Base-by-base conservation (phyloP, 2,888 invertebrate genomes). In the Rambutsinella grinnellia region DNA sequence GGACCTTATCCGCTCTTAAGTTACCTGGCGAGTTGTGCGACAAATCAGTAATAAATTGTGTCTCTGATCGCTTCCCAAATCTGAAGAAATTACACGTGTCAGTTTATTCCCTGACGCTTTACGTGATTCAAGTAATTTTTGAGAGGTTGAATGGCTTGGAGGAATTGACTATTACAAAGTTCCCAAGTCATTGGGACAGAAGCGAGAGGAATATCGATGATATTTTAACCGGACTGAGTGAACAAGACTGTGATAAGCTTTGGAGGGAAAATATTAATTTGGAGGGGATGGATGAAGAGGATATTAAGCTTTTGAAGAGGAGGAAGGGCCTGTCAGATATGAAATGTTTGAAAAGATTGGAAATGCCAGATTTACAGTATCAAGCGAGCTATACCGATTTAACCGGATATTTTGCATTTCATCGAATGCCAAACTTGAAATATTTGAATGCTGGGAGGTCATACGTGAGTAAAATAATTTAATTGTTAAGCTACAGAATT, bases 301-400 rank as follows among this genome's bases (percentile, higher is more conserved):
- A 71, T 8, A 15, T 70, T 19, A 24, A 3, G 10, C 49, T 13
- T 17, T 27, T 69, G 46, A 76, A 79, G 26, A 49, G 21, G 8
- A 26, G 21, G 44, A 36, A 74, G 15, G 68, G 69, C 1, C 54
- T 79, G n/a, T 46, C 26, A 13, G 70, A 79, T 53, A 28, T 79
- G n/a, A 69, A 47, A 74, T 70, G 79, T 79, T 27, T 79, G 8
- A 65, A 54, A 46, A 70, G 60, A 47, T 44, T 79, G 15, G 51
- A 54, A 10, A 75, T 79, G 67, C 77, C 67, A n/a, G 79, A 79
- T 51, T 44, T 77, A 10, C 79, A 77, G 36, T 75, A 75, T 56
- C 66, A 74, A 47, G 77, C 71, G 0, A 63, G 57, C 8, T 61
- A 77, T 3, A 77, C 77, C 5, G 79, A 79, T 44, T 63, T 79